phyloP scores from a whole-genome alignment of 2,888 invertebrate genomes.

The Idaea aversata region DNA sequence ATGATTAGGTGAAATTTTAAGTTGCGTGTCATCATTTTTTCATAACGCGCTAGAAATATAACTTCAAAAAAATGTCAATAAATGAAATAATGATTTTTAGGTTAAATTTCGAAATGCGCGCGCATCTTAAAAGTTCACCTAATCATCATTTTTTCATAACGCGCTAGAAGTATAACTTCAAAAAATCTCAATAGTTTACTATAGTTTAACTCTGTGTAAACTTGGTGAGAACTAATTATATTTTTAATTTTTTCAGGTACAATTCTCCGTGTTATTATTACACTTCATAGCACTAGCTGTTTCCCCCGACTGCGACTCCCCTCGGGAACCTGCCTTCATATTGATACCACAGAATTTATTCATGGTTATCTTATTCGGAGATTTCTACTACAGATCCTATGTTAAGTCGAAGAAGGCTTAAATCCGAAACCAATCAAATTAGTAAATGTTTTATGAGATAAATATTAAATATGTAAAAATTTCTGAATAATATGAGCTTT shows the following conservation, averaged over 20 bases:
- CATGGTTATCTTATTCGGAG: conserved; percentile 83
- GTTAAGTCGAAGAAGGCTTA: conserved; percentile 39
- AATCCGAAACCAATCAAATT: neutral
- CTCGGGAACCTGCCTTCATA: conserved; percentile 73
- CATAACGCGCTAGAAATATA: too few relatives aligned
- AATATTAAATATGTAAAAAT: neutral
- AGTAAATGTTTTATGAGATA: neutral
- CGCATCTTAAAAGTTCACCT: too few relatives aligned
- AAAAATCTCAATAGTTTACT: too few relatives aligned
- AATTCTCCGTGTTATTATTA: conserved; percentile 81
- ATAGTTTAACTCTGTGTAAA: too few relatives aligned
- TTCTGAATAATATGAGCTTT: neutral
- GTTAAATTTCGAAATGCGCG: too few relatives aligned
- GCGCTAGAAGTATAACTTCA: too few relatives aligned
- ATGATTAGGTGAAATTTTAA: too few relatives aligned
- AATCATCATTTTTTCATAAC: too few relatives aligned
- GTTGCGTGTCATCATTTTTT: too few relatives aligned
- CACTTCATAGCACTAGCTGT: conserved; percentile 71
- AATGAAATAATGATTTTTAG: too few relatives aligned
- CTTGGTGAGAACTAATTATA: neutral
- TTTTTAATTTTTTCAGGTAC: conserved; percentile 63
- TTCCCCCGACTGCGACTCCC: conserved; percentile 76
- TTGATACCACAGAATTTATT: conserved; percentile 83
- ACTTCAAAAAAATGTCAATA: too few relatives aligned
- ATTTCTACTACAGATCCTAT: conserved; percentile 85